phyloP scores from a whole-genome alignment of 2,113 vertebrate species.

The Symphodus melops region DNA sequence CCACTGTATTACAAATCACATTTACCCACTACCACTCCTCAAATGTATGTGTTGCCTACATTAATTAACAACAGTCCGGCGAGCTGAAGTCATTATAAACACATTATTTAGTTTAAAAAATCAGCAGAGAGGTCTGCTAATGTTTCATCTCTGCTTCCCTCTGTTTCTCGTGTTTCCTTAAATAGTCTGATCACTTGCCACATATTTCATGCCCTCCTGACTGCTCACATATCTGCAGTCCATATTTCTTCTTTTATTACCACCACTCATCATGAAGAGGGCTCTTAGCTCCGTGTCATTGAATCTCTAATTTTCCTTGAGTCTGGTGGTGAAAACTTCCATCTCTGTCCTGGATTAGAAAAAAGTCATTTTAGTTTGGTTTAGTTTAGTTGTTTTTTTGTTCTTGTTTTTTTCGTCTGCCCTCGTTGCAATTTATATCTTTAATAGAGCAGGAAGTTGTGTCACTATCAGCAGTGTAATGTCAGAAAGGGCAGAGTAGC shows the following conservation, averaged over 20 bases:
- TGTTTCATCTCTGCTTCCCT: constrained; percentile 8
- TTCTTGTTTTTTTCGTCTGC: constrained; percentile 42
- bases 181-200: not conserved
- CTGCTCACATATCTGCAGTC: constrained; percentile 17
- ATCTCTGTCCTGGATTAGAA: constrained; percentile 48
- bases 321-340: constrained; percentile 30
- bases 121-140: not conserved
- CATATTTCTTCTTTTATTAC: constrained; percentile 11
- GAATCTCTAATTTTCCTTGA: constrained; percentile 32
- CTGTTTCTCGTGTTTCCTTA: not conserved
- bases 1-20: no score
- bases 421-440: constrained; percentile 67
- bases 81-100: no score
- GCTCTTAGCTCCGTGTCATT: constrained; percentile 33
- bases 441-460: constrained; percentile 48
- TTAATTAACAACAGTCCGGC: not conserved
- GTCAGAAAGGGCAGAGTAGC: constrained; percentile 25
- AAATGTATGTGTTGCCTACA: no score
- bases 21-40: no score
- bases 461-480: constrained; percentile 17
- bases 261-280: constrained; percentile 17
- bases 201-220: constrained; percentile 8
- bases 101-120: no score
- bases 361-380: constrained; percentile 45
- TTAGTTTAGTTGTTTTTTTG: constrained; percentile 17